phyloP scores from a whole-genome alignment of 2,113 vertebrate species.

The Dryoscopus gambensis region DNA sequence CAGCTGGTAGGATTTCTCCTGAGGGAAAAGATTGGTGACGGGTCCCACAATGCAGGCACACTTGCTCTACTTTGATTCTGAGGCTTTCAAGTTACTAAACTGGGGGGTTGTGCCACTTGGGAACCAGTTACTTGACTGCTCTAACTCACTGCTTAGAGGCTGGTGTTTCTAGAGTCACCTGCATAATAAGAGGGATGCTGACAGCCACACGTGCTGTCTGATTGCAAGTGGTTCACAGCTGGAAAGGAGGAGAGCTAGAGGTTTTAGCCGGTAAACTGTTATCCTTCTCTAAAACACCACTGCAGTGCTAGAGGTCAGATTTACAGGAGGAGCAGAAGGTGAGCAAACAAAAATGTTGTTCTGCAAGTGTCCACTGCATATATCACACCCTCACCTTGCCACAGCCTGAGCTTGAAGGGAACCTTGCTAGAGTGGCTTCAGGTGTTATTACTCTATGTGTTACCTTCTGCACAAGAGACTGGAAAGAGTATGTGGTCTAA shows the following conservation, averaged over 20 bases:
- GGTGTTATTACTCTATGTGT: not conserved
- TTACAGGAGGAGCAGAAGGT: not conserved
- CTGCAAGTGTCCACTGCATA: rapidly evolving
- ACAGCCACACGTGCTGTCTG: not conserved
- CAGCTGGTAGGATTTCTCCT: not conserved
- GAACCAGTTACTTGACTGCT: not conserved
- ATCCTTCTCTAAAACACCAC: not conserved
- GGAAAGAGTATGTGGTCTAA: not conserved
- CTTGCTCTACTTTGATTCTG: not conserved
- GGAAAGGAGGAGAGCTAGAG: not conserved
- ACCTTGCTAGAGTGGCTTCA: not conserved
- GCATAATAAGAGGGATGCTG: not conserved
- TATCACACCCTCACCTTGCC: not conserved
- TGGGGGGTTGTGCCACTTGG: not conserved
- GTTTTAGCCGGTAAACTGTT: not conserved
- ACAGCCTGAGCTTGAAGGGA: not conserved
- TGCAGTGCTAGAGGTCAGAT: not conserved
- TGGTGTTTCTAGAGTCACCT: not conserved
- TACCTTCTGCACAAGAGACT: not conserved
- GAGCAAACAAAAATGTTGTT: not conserved
- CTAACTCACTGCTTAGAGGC: not conserved
- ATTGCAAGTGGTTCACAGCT: not conserved
- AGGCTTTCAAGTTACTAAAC: not conserved
- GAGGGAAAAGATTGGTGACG: not conserved
- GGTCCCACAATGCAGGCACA: not conserved